Percentiles rank a stretch among this genome's conserved stretches.
phyloP scores from a whole-genome alignment of 2,888 invertebrate species.

The Polymixis flavicincta region DNA sequence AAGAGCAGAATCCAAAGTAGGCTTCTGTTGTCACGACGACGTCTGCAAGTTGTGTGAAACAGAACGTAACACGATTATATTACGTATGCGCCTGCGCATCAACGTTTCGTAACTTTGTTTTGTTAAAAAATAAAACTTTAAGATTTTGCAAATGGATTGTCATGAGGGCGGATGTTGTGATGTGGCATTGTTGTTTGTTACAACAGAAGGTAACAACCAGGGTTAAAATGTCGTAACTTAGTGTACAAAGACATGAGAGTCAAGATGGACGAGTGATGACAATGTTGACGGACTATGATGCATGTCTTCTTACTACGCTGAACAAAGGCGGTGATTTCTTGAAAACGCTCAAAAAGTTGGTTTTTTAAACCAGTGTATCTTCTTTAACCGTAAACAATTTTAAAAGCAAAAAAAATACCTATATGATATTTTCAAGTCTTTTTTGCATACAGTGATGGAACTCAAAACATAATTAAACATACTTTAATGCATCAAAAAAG shows the following conservation, averaged over 20 bases:
- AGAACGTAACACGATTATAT: conserved; percentile 71
- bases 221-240: conserved; percentile 53
- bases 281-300: conserved; percentile 12
- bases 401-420: too few species aligned
- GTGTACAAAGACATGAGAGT: neutral
- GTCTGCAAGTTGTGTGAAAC: conserved; percentile 65
- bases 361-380: too few species aligned
- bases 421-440: too few species aligned
- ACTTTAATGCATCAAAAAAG: too few species aligned
- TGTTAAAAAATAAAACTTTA: conserved; percentile 60
- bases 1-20: conserved; percentile 28
- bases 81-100: conserved; percentile 62
- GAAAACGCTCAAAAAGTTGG: too few species aligned
- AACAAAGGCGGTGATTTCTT: too few species aligned
- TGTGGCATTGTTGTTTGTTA: conserved; percentile 62
- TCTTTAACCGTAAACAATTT: too few species aligned
- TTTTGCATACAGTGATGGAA: too few species aligned
- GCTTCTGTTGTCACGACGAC: conserved; percentile 54
- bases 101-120: conserved; percentile 63
- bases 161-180: conserved; percentile 56
- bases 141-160: conserved; percentile 67
- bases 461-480: too few species aligned
- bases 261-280: conserved; percentile 1
- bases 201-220: conserved; percentile 48
- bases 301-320: neutral